These are phyloP conservation scores for Pterobdella sp. DNA, from an alignment of 2,888 invertebrate species.

Conservation along the genomic window DNA sequence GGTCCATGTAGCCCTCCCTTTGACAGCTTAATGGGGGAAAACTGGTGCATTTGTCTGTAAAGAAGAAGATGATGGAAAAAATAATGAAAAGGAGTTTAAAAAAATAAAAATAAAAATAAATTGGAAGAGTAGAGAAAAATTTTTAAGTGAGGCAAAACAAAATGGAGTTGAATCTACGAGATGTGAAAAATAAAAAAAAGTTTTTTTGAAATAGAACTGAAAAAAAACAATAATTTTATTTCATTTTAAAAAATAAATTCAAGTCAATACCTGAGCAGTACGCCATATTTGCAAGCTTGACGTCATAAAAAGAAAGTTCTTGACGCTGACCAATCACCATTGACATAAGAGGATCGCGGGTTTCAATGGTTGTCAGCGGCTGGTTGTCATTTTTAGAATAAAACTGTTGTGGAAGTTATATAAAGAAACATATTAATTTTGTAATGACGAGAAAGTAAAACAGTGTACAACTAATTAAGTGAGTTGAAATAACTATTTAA, in stretches of 20 bases:
- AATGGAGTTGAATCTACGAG: no score
- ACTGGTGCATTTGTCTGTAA: background rate
- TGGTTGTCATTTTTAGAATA: slow-evolving; percentile 39
- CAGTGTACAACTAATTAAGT: no score
- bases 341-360: slow-evolving; percentile 42
- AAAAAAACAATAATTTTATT: background rate
- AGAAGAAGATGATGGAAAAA: background rate
- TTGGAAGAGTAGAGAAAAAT: background rate
- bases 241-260: background rate
- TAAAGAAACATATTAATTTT: no score
- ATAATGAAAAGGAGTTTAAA: background rate
- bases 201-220: background rate
- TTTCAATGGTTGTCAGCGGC: slow-evolving; percentile 39
- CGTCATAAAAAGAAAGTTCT: slow-evolving; percentile 47
- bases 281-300: slow-evolving; percentile 46
- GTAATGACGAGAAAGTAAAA: no score
- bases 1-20: slow-evolving; percentile 48
- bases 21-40: slow-evolving; percentile 40
- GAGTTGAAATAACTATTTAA: background rate
- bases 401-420: slow-evolving; percentile 32
- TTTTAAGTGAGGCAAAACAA: no score
- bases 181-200: background rate
- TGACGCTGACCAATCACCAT: slow-evolving; percentile 46
- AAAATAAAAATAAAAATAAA: background rate
- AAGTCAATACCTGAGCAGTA: slow-evolving; percentile 44